Percentiles rank a stretch among this genome's conserved stretches.
phyloP scores from a whole-genome alignment of 2,113 vertebrate genomes.

The Labeo catla region DNA sequence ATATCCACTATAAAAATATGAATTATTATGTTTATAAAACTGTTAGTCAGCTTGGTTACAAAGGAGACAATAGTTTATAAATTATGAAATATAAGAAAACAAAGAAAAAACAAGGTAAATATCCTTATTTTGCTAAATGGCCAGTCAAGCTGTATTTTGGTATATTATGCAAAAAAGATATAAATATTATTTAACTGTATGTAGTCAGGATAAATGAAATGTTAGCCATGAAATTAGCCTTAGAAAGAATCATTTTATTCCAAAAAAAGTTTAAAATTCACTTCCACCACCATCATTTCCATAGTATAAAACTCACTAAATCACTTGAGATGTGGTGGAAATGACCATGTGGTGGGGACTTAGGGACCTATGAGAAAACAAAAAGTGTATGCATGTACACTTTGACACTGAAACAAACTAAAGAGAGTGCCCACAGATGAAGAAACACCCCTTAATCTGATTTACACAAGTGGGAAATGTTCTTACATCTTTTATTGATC shows the following conservation, averaged over 20 bases:
- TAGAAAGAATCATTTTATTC: not conserved
- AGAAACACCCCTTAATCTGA: not conserved
- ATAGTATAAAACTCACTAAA: not conserved
- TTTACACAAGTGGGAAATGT: not conserved
- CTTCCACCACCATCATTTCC: not conserved
- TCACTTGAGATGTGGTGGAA: not conserved
- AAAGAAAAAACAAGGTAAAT: too few relatives aligned
- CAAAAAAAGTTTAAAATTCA: not conserved
- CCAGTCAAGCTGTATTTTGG: not conserved
- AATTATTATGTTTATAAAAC: too few relatives aligned
- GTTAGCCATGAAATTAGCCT: not conserved
- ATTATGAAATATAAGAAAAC: not conserved
- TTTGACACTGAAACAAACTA: not conserved
- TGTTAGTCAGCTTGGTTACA: too few relatives aligned
- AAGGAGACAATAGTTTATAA: not conserved
- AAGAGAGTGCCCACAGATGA: not conserved
- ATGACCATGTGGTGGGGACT: not conserved
- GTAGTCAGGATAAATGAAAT: not conserved
- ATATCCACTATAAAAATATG: too few relatives aligned
- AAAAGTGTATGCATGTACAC: not conserved
- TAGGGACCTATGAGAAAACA: too few relatives aligned
- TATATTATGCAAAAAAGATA: not conserved
- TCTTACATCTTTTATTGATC: not conserved
- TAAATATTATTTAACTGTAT: too few relatives aligned
- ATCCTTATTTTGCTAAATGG: too few relatives aligned